Conservation (phyloP, 2,113 vertebrate species). For the Saccopteryx bilineata region DNA sequence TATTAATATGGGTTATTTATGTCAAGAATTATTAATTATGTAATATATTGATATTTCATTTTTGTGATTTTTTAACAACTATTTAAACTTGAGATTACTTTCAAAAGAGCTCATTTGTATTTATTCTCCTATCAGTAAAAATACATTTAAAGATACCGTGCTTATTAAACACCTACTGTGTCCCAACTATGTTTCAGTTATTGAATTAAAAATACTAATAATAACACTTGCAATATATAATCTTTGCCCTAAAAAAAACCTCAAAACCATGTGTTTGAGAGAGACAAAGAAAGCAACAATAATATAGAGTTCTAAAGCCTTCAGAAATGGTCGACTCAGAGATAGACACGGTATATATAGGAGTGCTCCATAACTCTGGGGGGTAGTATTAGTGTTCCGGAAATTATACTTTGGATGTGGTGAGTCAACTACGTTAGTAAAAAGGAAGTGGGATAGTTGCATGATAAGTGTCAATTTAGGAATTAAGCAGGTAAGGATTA, state of each 20-base stretch:
- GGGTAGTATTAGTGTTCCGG: background rate
- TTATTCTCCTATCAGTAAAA: conserved; percentile 13
- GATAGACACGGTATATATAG: background rate
- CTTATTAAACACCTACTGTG: conserved; percentile 51
- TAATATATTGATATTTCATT: conserved; percentile 5
- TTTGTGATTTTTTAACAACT: conserved; percentile 7
- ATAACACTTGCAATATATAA: conserved; percentile 58
- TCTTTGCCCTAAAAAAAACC: background rate
- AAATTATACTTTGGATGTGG: background rate
- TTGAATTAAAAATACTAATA: background rate
- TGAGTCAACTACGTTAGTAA: background rate
- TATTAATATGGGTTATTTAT: background rate
- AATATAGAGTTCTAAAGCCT: background rate
- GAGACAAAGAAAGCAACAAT: background rate
- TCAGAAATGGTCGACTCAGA: background rate
- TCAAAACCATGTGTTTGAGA: conserved; percentile 21
- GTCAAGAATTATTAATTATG: background rate
- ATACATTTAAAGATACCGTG: background rate
- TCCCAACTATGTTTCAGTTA: background rate
- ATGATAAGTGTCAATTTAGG: background rate
- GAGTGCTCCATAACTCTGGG: background rate
- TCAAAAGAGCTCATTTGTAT: background rate
- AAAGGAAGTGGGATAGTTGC: background rate
- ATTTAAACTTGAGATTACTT: background rate
- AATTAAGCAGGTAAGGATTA: background rate